Evolutionary conservation across 2,113 vertebrate species (phyloP), one percentile per base, ranked within the genome.

Genomic region (Barnardius zonarius): DNA sequence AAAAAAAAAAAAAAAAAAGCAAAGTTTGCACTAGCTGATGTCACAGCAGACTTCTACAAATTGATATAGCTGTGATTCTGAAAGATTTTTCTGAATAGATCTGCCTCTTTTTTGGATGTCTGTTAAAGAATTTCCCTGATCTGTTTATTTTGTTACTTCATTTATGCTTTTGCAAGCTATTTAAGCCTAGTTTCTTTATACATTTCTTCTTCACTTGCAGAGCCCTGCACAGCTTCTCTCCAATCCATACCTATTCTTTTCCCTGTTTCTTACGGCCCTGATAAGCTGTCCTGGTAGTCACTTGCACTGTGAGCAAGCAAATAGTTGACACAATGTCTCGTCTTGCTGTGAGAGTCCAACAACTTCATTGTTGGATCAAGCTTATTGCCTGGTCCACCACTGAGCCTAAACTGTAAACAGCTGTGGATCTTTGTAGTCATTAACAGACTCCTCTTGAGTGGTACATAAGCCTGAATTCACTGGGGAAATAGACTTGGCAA

Each of bases 371-470:
- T 86, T 90, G 94, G 92, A 97, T 97, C 83, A 92, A 95, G 97
- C 82, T 96, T 88, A 97, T 97, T 93, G 95, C 93, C 67, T 93
- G 83, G 95, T 96, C 96, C 95, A 97, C 95, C 95, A 97, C 96
- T 93, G 95, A 91, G 96, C 13, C 86, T 96, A 84, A 95, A 82
- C 88, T 86, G 95, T 96, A 97, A 97, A 96, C 96, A 97, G 96
- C 95, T 97, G 97, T 95, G 95, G 92, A 96, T 95, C 94, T 93
- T 92, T 97, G 96, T 90, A 97, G 96, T 97, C 95, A 97, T 97
- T 97, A 97, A 83, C 93, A 93, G 96, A 73, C 92, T 95, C 96
- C 95, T 96, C 95, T 95, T n/a, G 70, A 97, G 94, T 87, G 86
- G 88, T 89, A 80, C 93, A 93, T 84, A 95, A 97, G 96, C 91